Evolutionary conservation across 2,888 invertebrate species (phyloP).

Genomic region (Synanthedon tipuliformis): DNA sequence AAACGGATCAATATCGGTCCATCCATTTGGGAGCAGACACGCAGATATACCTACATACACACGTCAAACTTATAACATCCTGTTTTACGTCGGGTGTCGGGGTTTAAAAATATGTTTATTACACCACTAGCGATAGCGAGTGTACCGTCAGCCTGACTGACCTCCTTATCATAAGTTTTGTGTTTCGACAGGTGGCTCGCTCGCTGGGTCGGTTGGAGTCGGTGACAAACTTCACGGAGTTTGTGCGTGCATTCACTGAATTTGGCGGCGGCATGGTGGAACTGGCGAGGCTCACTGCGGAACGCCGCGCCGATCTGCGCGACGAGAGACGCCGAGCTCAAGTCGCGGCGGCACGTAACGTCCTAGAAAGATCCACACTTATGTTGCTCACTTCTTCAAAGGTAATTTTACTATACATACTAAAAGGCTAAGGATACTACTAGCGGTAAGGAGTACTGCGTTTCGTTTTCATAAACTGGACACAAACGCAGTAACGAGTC

Average conservation of each 20-base stretch:
- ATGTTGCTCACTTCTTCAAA: slow-evolving; percentile 97
- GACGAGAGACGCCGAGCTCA: slow-evolving; percentile 95
- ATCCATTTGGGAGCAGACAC: no score
- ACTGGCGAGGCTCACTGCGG: slow-evolving; percentile 91
- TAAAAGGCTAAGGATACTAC: not conserved
- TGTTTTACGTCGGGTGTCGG: no score
- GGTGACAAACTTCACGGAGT: slow-evolving; percentile 94
- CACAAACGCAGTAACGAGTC: not conserved
- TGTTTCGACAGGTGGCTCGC: slow-evolving; percentile 74
- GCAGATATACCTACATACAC: no score
- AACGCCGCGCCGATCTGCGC: slow-evolving; percentile 84
- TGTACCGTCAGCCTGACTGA: no score
- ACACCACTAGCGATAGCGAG: no score
- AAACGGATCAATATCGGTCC: no score
- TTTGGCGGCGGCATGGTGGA: slow-evolving; percentile 99
- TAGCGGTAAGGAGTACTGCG: not conserved
- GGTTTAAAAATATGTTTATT: no score
- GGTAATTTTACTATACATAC: slow-evolving; percentile 56
- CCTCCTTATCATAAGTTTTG: no score
- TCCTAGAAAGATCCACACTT: slow-evolving; percentile 95
- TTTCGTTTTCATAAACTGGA: not conserved
- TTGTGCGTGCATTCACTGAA: slow-evolving; percentile 97
- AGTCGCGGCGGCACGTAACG: slow-evolving; percentile 95
- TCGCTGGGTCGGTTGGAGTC: slow-evolving; percentile 87
- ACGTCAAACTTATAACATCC: no score